Base-by-base conservation (phyloP, 2,797 vertebrate species). In the Coregonus ussuriensis region DNA sequence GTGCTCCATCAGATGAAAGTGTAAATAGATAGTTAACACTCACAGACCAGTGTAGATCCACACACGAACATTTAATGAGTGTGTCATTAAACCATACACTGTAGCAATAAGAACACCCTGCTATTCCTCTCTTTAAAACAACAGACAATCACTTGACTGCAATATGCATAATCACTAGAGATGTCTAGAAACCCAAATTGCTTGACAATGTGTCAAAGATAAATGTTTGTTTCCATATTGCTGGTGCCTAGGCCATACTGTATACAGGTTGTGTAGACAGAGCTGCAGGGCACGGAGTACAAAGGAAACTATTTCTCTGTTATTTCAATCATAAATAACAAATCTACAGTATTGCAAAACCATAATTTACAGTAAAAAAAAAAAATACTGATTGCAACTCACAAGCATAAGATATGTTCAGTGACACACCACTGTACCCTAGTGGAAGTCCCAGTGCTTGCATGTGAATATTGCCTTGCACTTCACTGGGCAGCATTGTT, bases 391-490 rank as follows among this genome's bases (percentile, higher is more conserved):
- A 53, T 11, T 52, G 16, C 25, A n/a, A 56, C 51, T 25, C 66
- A 71, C 5, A 35, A 76, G 25, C 53, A 14, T 41, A 33, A 25
- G 16, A 54, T 65, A 21, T 6, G 71, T 81, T 25, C 73, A 15
- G 75, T 77, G 71, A 84, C 66, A 78, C 86, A 78, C 67, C 83
- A 87, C 85, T 89, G 89, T 90, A 82, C 90, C 84, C 91, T 25
- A 86, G 90, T 87, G 90, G 90, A 86, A 74, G 81, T 74, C 9
- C 13, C 9, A 31, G 33, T 68, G 15, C 5, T 35, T 68, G 37
- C 68, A 70, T 37, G 37, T 25, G 35, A 70, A 14, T 21, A n/a
- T n/a, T 13, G n/a, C 16, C 31, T 33, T 70, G 41, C 6, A 3
- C 56, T 21, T 1, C 3, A 21, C 21, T 25, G n/a, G 56, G 18